Evolutionary conservation across 2,797 vertebrate species (phyloP).

Genomic region (Pipistrellus pipistrellus): DNA sequence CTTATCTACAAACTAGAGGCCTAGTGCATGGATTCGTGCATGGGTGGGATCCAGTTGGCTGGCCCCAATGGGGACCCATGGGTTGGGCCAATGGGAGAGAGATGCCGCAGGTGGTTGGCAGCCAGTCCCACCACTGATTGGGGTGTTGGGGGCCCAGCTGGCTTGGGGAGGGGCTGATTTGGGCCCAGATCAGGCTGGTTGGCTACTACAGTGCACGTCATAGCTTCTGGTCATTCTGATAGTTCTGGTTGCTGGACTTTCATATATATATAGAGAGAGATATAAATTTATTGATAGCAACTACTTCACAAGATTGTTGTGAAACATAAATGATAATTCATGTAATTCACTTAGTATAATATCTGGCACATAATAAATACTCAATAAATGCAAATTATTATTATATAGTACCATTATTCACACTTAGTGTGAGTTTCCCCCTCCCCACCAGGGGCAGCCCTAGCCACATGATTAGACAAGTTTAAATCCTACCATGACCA

Average conservation of each 20-base stretch:
- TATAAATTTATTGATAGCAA: not conserved
- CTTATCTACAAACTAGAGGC: not conserved
- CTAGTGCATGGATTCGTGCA: no score
- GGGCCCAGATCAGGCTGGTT: no score
- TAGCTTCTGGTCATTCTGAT: no score
- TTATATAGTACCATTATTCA: not conserved
- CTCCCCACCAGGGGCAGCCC: not conserved
- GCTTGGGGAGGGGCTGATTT: no score
- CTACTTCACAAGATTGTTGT: not conserved
- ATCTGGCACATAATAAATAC: not conserved
- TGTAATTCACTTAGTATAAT: not conserved
- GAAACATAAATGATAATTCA: conserved; percentile 20
- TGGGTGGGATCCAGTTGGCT: no score
- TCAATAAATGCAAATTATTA: conserved; percentile 6
- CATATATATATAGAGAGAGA: not conserved
- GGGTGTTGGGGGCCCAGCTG: no score
- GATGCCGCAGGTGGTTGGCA: no score
- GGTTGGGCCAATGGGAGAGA: no score
- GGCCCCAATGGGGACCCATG: no score
- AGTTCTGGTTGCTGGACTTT: no score
- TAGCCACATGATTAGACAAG: not conserved
- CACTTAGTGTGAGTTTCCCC: not conserved
- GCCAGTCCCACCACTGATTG: no score
- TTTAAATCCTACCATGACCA: not conserved
- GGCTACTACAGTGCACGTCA: no score